phyloP scores from a whole-genome alignment of 2,888 invertebrate genomes.

The Sphaerophoria rueppellii region DNA sequence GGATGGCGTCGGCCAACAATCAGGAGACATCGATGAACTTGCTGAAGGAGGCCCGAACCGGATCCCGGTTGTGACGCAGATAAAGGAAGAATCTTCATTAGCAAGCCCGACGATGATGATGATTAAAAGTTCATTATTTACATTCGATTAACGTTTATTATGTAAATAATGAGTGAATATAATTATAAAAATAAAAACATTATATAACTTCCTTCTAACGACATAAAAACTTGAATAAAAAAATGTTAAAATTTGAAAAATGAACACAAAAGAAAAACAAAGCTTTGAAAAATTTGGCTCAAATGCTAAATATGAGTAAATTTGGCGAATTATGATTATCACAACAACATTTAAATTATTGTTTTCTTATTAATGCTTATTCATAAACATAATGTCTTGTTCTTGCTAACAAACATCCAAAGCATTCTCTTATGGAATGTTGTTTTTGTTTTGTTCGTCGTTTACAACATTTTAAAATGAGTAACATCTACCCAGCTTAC shows the following conservation, averaged over 20 bases:
- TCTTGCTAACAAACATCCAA: constrained; percentile 8
- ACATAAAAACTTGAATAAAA: not conserved
- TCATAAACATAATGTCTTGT: not conserved
- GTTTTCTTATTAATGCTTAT: not conserved
- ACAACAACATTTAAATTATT: not conserved
- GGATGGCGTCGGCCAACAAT: no score
- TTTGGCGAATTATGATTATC: not conserved
- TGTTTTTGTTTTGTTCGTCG: constrained; percentile 5
- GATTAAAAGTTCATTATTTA: no score
- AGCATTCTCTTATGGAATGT: constrained; percentile 22
- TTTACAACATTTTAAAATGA: constrained; percentile 6
- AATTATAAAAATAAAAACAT: no score
- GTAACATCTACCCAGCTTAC: constrained; percentile 1
- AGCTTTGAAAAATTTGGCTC: not conserved
- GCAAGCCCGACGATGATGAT: no score
- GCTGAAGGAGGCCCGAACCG: no score
- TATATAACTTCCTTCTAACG: no score
- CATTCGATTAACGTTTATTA: no score
- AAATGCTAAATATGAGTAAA: not conserved
- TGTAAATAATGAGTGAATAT: no score
- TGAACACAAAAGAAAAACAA: not conserved
- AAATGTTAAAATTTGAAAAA: not conserved
- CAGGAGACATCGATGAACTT: no score
- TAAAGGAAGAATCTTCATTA: no score
- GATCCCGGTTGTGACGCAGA: no score